Conservation (phyloP, 2,797 vertebrate genomes). For the Chaenodraco wilsoni region DNA sequence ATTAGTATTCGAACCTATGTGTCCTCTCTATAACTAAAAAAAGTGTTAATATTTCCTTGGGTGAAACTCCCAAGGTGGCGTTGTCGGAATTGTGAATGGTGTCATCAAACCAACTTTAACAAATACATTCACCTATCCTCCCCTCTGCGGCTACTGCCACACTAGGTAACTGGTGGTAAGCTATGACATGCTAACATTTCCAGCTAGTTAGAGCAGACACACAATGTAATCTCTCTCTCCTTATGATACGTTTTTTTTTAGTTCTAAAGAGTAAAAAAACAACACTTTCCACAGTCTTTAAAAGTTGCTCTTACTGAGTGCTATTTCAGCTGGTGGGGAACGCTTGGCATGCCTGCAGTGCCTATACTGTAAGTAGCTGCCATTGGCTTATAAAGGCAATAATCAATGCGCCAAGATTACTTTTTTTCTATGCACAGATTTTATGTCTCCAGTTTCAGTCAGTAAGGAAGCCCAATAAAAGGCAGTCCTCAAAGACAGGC, state of each 20-base stretch:
- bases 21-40: no score
- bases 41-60: no score
- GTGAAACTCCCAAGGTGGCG: no score
- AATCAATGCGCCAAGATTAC: neutral
- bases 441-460: neutral
- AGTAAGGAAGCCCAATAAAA: neutral
- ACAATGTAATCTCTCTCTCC: neutral
- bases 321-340: neutral
- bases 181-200: neutral
- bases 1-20: no score
- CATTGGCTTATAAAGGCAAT: neutral
- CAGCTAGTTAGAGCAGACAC: neutral
- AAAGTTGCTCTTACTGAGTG: neutral
- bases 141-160: no score
- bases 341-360: neutral
- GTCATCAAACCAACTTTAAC: no score
- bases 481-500: conserved; percentile 1
- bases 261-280: neutral
- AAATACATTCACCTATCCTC: no score
- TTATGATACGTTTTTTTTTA: neutral
- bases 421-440: neutral
- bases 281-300: neutral
- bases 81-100: no score
- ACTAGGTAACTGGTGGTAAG: neutral
- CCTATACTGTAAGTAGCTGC: neutral